These are phyloP conservation scores for Epinephelus coioides DNA, from an alignment of 2,797 vertebrate species.

Conservation along the genomic window DNA sequence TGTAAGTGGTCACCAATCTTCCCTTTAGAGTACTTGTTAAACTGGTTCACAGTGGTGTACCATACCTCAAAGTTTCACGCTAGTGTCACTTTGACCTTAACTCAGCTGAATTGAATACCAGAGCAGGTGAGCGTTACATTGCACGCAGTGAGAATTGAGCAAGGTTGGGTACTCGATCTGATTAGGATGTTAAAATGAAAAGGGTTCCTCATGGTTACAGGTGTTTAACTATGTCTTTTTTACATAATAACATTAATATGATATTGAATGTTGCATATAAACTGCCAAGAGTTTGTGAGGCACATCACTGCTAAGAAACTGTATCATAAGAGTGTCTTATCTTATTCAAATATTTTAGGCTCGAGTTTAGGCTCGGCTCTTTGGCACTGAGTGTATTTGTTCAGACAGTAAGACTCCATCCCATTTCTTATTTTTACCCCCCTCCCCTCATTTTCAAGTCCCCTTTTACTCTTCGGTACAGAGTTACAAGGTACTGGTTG, in stretches of 20 bases:
- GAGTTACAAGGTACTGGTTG: too few species aligned
- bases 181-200: neutral
- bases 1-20: neutral
- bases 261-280: neutral
- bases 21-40: neutral
- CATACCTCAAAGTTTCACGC: neutral
- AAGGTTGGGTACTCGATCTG: neutral
- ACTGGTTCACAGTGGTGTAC: neutral
- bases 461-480: too few species aligned
- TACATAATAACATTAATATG: neutral
- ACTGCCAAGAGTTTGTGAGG: neutral
- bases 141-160: neutral
- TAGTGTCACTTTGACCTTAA: neutral
- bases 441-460: too few species aligned
- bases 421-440: too few species aligned
- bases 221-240: too few species aligned
- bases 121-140: neutral
- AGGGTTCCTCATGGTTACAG: neutral
- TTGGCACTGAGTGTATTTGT: too few species aligned
- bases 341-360: neutral
- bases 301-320: neutral
- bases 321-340: neutral
- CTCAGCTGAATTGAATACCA: neutral
- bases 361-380: neutral
- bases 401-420: too few species aligned